Base-by-base conservation (phyloP, 1,140 invertebrate genomes). In the Ooceraea biroi region DNA sequence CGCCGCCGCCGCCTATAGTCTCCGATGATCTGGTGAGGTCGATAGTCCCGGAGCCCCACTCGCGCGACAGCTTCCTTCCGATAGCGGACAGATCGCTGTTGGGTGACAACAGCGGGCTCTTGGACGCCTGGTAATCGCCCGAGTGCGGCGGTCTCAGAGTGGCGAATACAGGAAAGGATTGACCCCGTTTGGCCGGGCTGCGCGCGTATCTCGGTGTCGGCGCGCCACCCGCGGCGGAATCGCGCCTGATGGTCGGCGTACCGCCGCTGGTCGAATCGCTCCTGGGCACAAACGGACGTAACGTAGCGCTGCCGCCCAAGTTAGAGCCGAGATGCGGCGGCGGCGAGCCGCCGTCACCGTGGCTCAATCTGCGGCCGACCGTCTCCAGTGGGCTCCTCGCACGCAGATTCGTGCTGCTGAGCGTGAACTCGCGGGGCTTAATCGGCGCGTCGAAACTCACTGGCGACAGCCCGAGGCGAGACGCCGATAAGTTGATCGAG, bases 131-230 rank as follows among this genome's bases (percentile, higher is more conserved):
- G 14, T 91, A 76, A 36, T 69, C 80, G 0, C 89, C 71, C 14
- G 89, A 88, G 27, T 92, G 89, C 0, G 92, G 92, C 14, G 92
- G 90, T 66, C 91, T 90, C 22, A 94, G 61, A 0, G 93, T 94
- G 0, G 94, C 92, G 63, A 94, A 94, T 0, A 93, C 94, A 0
- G 94, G 94, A 69, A 94, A 94, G 0, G 94, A 94, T 57, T 94
- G 94, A 0, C 94, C 94, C 0, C 94, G 89, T 73, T 94, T 94
- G 2, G 94, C 93, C 0, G 94, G 94, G 69, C 94, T 94, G 3
- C 93, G 90, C 0, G 90, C 90, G n/a, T 94, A 91, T 60, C 90
- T 88, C 0, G 93, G 93, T 0, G 94, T 93, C 0, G 91, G 85
- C 8, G 88, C 73, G 69, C 89, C 63, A 36, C 84, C 55, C 0